Evolutionary conservation across 2,797 vertebrate genomes (phyloP).

Genomic region (Decapterus maruadsi): DNA sequence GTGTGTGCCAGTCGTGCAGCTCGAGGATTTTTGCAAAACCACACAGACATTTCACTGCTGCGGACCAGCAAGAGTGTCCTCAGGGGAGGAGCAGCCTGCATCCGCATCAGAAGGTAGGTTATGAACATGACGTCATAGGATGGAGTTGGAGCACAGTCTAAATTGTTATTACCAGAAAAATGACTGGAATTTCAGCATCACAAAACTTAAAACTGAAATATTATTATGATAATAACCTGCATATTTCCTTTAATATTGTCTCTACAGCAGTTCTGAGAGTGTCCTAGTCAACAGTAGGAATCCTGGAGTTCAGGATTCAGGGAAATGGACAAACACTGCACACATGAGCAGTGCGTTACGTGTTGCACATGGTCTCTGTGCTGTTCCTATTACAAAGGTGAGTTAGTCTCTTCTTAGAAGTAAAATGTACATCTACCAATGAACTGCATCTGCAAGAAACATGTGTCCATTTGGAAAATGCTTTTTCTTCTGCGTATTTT

Average conservation of each 20-base stretch:
- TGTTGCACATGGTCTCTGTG: constrained; percentile 62
- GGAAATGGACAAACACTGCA: constrained; percentile 40
- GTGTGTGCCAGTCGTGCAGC: constrained; percentile 55
- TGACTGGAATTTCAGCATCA: too few species aligned
- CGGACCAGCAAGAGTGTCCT: constrained; percentile 64
- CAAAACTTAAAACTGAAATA: not conserved
- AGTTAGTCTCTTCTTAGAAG: not conserved
- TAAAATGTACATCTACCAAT: too few species aligned
- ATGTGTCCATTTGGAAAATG: too few species aligned
- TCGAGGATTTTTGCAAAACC: constrained; percentile 67
- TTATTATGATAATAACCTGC: not conserved
- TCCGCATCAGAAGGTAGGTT: constrained; percentile 74
- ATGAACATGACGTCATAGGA: not conserved
- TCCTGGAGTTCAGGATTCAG: constrained; percentile 50
- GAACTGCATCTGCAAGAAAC: too few species aligned
- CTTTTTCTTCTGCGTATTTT: not conserved
- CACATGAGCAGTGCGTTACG: constrained; percentile 62
- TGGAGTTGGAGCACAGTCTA: not conserved
- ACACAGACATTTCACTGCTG: constrained; percentile 70
- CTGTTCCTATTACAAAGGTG: constrained; percentile 78
- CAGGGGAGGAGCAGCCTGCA: constrained; percentile 66
- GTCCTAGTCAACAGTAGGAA: constrained; percentile 47
- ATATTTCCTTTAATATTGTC: not conserved
- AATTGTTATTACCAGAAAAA: too few species aligned
- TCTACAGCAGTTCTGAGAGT: constrained; percentile 62